Percentiles rank a stretch among this genome's conserved stretches.
Evolutionary conservation across 2,888 invertebrate species (phyloP).

Genomic region (Lordiphosa fenestrarum): DNA sequence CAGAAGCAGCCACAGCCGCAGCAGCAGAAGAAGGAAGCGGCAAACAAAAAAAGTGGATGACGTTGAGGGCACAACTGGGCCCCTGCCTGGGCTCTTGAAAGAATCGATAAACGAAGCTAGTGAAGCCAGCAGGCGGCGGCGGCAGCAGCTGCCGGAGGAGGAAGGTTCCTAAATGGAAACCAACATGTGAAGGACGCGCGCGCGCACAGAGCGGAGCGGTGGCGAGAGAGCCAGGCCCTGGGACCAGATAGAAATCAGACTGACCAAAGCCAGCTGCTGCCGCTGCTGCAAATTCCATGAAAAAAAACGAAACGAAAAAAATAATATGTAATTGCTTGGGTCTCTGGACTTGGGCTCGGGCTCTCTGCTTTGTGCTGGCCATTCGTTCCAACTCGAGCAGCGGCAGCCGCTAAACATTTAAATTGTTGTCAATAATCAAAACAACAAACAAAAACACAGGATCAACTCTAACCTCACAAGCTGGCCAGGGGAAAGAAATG

Average conservation of each 20-base stretch:
- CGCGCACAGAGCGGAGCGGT: conserved; percentile 24
- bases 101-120: conserved; percentile 71
- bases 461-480: conserved; percentile 24
- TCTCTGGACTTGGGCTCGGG: conserved; percentile 51
- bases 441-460: conserved; percentile 26
- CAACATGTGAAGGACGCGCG: conserved; percentile 28
- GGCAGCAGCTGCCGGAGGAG: conserved; percentile 10
- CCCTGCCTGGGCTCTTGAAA: conserved; percentile 35
- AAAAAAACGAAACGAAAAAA: conserved; percentile 27
- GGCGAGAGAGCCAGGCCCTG: conserved; percentile 9
- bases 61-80: conserved; percentile 30
- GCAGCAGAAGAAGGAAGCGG: conserved; percentile 18
- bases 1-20: conserved; percentile 5
- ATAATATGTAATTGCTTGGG: conserved; percentile 65
- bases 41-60: conserved; percentile 40
- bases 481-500: conserved; percentile 11
- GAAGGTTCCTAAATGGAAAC: conserved; percentile 15
- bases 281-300: conserved; percentile 23
- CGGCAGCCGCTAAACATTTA: conserved; percentile 15
- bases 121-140: conserved; percentile 48
- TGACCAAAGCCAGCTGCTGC: conserved; percentile 5
- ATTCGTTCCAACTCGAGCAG: conserved; percentile 34
- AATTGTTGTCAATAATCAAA: not conserved
- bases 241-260: conserved; percentile 8
- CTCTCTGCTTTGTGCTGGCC: conserved; percentile 54